Percentiles rank a stretch among this genome's conserved stretches.
Conservation (phyloP, 2,797 vertebrate species). For the Uromys caudimaculatus region DNA sequence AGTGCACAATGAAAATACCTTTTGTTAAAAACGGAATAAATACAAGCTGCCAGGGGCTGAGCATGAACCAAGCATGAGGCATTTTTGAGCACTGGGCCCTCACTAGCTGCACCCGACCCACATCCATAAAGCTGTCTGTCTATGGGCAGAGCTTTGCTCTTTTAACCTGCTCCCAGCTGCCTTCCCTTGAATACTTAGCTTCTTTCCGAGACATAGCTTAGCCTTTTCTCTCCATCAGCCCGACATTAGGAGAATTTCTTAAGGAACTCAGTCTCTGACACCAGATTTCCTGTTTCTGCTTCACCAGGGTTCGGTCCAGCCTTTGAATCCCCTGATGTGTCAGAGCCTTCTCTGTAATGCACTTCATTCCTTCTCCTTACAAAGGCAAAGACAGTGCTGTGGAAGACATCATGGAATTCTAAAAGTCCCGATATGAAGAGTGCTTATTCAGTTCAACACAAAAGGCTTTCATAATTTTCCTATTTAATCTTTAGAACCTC, state of each 20-base stretch:
- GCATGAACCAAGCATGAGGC: not conserved
- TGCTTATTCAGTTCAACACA: not conserved
- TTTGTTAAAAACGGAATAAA: not conserved
- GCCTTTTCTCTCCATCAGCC: not conserved
- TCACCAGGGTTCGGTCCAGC: not conserved
- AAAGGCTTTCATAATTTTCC: slow-evolving; percentile 24
- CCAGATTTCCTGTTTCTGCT: not conserved
- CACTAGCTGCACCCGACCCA: accelerated
- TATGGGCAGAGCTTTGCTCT: not conserved
- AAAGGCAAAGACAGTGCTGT: not conserved
- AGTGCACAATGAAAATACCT: not conserved
- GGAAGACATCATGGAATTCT: not conserved
- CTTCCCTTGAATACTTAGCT: not conserved
- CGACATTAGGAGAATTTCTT: not conserved
- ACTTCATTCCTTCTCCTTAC: not conserved
- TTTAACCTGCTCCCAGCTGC: accelerated
- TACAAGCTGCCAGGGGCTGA: not conserved
- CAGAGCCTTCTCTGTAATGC: not conserved
- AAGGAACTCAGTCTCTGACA: not conserved
- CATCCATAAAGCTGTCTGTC: accelerated
- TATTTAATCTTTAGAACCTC: slow-evolving; percentile 43
- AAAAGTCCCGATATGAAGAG: not conserved
- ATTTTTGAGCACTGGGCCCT: not conserved
- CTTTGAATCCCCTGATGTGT: not conserved
- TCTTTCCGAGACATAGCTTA: not conserved